phyloP scores from a whole-genome alignment of 2,113 vertebrate species.

The Motacilla tschutschensis region DNA sequence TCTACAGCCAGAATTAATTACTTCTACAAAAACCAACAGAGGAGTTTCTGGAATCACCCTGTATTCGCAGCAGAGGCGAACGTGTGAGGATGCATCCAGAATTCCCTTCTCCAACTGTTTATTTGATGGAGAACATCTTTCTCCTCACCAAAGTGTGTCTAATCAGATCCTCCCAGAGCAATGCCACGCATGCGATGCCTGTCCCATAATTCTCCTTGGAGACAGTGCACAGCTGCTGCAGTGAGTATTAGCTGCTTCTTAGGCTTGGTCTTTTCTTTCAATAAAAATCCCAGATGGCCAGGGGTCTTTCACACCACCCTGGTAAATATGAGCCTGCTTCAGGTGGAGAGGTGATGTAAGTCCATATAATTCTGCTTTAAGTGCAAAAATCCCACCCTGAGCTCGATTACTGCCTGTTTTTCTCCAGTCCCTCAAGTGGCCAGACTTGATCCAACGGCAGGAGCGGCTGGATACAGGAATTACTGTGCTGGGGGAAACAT shows the following conservation, averaged over 20 bases:
- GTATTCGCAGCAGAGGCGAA: not conserved
- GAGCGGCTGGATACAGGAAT: not conserved
- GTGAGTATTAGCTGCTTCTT: conserved; percentile 72
- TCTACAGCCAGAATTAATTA: conserved; percentile 3
- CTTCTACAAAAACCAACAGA: not conserved
- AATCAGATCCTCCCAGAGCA: conserved; percentile 64
- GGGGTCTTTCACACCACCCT: conserved; percentile 51
- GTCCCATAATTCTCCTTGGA: conserved; percentile 74
- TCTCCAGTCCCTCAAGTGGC: not conserved
- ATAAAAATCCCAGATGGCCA: conserved; percentile 74
- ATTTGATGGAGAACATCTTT: conserved; percentile 27
- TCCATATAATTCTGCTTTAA: conserved; percentile 58
- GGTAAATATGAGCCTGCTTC: conserved; percentile 55
- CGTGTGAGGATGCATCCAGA: not conserved
- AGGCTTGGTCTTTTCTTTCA: conserved; percentile 72
- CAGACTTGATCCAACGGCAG: not conserved
- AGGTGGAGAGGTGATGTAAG: conserved; percentile 61
- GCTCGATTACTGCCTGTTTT: conserved; percentile 29
- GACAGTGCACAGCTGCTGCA: conserved; percentile 76
- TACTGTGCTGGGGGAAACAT: not conserved
- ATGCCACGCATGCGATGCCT: conserved; percentile 61
- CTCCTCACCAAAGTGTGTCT: conserved; percentile 53
- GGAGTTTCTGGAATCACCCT: not conserved
- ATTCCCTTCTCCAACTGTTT: conserved; percentile 37
- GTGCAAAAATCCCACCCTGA: conserved; percentile 4